Percentiles rank a stretch among this genome's conserved stretches.
Conservation (phyloP, 2,888 invertebrate genomes). For the Amitus sp. region DNA sequence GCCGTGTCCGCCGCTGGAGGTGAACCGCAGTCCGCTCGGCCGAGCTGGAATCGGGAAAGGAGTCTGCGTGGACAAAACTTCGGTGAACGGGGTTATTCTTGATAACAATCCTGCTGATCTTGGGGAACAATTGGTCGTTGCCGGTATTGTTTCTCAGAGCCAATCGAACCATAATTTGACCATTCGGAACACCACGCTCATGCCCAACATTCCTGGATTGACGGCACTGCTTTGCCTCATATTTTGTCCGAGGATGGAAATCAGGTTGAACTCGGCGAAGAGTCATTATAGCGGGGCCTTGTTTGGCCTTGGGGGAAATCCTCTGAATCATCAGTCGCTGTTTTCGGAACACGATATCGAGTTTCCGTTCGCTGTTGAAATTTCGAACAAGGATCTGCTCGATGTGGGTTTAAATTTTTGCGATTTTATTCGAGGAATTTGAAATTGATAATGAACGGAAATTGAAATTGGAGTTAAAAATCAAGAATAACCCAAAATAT, state of each 20-base stretch:
- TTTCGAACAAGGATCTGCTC: slow-evolving; percentile 74
- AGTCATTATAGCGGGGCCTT: slow-evolving; percentile 80
- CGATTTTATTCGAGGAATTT: no score
- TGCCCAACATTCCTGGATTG: slow-evolving; percentile 88
- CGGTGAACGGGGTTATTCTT: slow-evolving; percentile 87
- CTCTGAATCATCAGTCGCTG: slow-evolving; percentile 68
- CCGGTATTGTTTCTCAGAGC: slow-evolving; percentile 73
- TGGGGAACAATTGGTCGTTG: slow-evolving; percentile 75
- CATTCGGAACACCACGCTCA: slow-evolving; percentile 83
- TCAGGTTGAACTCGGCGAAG: slow-evolving; percentile 72
- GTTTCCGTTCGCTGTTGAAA: slow-evolving; percentile 79
- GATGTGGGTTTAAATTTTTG: no score
- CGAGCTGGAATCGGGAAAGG: slow-evolving; percentile 70
- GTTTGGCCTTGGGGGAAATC: slow-evolving; percentile 83
- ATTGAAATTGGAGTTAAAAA: no score
- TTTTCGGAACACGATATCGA: slow-evolving; percentile 89
- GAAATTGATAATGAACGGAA: no score
- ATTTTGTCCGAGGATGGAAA: slow-evolving; percentile 84
- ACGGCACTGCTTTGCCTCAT: slow-evolving; percentile 79
- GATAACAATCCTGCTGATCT: slow-evolving; percentile 82
- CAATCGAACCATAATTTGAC: slow-evolving; percentile 67
- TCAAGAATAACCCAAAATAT: no score
- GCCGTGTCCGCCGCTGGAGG: no score
- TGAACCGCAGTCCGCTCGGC: slow-evolving; percentile 79
- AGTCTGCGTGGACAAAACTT: slow-evolving; percentile 77